Conservation (phyloP, 2,797 vertebrate genomes). For the Falco columbarius region DNA sequence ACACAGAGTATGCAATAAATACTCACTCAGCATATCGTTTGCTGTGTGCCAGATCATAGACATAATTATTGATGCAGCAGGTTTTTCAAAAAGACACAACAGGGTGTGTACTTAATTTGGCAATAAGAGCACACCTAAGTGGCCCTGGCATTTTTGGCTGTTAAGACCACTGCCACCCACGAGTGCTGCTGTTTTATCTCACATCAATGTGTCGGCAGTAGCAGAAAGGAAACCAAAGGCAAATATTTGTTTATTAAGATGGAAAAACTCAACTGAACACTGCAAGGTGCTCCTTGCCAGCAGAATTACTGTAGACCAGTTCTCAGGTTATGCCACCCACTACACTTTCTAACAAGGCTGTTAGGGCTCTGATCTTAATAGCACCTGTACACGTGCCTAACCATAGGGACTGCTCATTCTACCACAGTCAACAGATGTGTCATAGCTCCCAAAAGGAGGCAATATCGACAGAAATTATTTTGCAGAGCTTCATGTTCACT, state of each 20-base stretch:
- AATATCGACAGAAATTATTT: neutral
- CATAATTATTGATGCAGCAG: conserved; percentile 53
- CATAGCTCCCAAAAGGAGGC: neutral
- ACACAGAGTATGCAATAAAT: neutral
- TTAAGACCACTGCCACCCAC: conserved; percentile 39
- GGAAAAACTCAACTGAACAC: neutral
- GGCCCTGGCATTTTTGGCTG: neutral
- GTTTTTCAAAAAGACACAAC: conserved; percentile 59
- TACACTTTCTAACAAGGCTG: conserved; percentile 17
- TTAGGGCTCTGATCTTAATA: neutral
- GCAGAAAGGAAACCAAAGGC: neutral
- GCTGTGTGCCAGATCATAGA: conserved; percentile 2
- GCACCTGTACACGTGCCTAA: neutral
- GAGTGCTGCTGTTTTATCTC: neutral
- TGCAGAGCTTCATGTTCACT: neutral
- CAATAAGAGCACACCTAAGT: conserved; percentile 38
- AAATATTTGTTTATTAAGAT: neutral
- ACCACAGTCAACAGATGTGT: neutral
- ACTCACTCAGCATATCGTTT: neutral
- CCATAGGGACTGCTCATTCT: neutral
- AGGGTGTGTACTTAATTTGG: conserved; percentile 59
- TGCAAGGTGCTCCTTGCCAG: neutral
- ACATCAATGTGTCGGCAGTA: neutral
- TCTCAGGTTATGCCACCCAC: conserved; percentile 8
- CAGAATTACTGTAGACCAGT: neutral